These are phyloP conservation scores for Campylorhamphus procurvoides DNA, from an alignment of 2,113 vertebrate species.

Conservation along the genomic window DNA sequence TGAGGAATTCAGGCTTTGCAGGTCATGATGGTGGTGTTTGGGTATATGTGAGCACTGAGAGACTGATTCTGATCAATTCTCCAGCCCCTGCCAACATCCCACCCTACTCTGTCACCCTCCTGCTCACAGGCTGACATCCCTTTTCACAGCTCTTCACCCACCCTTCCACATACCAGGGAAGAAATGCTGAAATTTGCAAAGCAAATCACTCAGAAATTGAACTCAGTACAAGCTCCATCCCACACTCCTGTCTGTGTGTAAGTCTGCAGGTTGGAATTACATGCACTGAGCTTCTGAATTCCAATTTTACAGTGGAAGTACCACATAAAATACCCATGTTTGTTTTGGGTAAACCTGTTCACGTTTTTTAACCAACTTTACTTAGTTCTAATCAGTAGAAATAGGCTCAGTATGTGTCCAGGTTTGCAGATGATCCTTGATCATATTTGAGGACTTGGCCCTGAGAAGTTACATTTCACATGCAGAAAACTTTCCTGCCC, in stretches of 20 bases:
- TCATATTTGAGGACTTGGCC: background rate
- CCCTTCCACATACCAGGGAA: background rate
- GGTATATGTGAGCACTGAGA: background rate
- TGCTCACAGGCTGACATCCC: background rate
- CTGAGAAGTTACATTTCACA: background rate
- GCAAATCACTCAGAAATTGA: background rate
- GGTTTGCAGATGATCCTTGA: background rate
- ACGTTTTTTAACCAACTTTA: background rate
- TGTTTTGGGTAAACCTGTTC: background rate
- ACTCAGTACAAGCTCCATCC: background rate
- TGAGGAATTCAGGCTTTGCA: background rate
- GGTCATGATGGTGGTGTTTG: rapidly evolving
- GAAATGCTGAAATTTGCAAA: background rate
- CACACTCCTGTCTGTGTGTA: rapidly evolving
- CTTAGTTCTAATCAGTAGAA: background rate
- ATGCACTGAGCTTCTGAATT: background rate
- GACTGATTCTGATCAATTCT: background rate
- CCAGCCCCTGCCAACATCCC: background rate
- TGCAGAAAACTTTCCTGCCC: background rate
- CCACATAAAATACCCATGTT: background rate
- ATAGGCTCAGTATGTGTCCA: background rate
- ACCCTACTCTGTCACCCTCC: background rate
- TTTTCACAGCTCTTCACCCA: background rate
- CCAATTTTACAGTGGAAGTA: background rate
- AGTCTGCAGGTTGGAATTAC: background rate